Conservation (phyloP, 2,797 vertebrate species). For the Carapus acus region DNA sequence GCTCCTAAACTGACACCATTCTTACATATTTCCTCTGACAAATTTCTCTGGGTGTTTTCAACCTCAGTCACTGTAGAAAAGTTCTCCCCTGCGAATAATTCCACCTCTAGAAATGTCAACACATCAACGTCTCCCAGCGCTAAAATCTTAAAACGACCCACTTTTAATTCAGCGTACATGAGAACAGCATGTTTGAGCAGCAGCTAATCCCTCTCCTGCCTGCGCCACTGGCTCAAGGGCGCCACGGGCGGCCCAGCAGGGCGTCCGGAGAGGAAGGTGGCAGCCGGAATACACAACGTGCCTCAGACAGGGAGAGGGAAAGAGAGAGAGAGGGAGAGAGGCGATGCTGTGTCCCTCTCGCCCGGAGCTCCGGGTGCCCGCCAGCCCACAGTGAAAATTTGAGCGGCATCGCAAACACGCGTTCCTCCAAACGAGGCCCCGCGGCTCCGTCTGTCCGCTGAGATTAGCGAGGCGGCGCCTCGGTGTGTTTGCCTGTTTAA, state of each 20-base stretch:
- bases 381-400: slow-evolving; percentile 77
- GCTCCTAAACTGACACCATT: too few relatives aligned
- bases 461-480: slow-evolving; percentile 65
- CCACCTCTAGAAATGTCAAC: too few relatives aligned
- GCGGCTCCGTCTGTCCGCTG: slow-evolving; percentile 68
- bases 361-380: slow-evolving; percentile 62
- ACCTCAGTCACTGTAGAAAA: too few relatives aligned
- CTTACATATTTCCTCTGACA: too few relatives aligned
- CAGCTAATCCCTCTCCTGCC: slow-evolving; percentile 35
- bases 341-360: slow-evolving; percentile 32
- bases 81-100: too few relatives aligned
- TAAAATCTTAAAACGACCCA: too few relatives aligned
- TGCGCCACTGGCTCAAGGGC: not conserved
- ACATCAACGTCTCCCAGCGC: too few relatives aligned
- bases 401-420: slow-evolving; percentile 73
- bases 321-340: slow-evolving; percentile 2
- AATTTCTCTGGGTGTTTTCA: too few relatives aligned
- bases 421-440: slow-evolving; percentile 70
- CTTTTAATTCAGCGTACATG: too few relatives aligned
- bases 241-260: slow-evolving; percentile 3
- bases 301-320: slow-evolving; percentile 24
- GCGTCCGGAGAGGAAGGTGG: slow-evolving; percentile 4
- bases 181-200: too few relatives aligned
- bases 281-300: slow-evolving; percentile 44
- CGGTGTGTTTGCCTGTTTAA: slow-evolving; percentile 58